These are phyloP conservation scores for Brachionus plicatilis DNA, from an alignment of 1,140 invertebrate genomes.

Conservation along the genomic window DNA sequence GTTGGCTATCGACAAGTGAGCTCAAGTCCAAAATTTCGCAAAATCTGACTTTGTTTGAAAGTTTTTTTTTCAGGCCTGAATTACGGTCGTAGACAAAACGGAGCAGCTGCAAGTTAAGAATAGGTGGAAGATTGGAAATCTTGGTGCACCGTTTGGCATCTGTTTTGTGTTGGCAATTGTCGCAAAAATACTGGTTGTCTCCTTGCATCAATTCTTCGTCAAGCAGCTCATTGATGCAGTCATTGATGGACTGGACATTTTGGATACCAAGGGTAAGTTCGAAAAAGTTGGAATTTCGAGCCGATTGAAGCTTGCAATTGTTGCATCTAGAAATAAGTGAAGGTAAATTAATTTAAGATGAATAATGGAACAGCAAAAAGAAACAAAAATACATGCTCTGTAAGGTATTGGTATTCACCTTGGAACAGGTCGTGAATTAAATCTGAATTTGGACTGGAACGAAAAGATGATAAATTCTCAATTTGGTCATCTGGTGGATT, in stretches of 20 bases:
- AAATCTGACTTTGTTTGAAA: conserved; percentile 65
- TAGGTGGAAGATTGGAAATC: conserved; percentile 63
- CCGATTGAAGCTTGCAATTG: conserved; percentile 62
- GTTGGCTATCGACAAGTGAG: conserved; percentile 50
- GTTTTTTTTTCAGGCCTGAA: conserved; percentile 64
- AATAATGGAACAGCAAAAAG: not conserved
- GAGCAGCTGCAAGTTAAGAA: conserved; percentile 67
- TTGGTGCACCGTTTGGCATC: conserved; percentile 63
- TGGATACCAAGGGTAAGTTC: conserved; percentile 64
- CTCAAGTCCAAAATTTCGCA: conserved; percentile 67
- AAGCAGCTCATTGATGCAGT: conserved; percentile 64
- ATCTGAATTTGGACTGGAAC: conserved; percentile 51
- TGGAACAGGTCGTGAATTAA: conserved; percentile 63
- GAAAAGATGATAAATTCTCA: conserved; percentile 44
- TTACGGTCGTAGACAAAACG: conserved; percentile 67
- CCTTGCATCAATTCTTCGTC: conserved; percentile 64
- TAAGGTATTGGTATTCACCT: conserved; percentile 65
- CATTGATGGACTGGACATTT: conserved; percentile 60
- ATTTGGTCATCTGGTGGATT: conserved; percentile 53
- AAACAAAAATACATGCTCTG: conserved; percentile 56
- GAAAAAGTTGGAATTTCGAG: conserved; percentile 63
- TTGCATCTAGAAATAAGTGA: conserved; percentile 58
- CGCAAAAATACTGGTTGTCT: conserved; percentile 65
- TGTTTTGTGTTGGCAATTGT: conserved; percentile 62
- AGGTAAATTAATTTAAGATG: conserved; percentile 42